Conservation (phyloP, 1,140 invertebrate species). For the Megathymus violae region DNA sequence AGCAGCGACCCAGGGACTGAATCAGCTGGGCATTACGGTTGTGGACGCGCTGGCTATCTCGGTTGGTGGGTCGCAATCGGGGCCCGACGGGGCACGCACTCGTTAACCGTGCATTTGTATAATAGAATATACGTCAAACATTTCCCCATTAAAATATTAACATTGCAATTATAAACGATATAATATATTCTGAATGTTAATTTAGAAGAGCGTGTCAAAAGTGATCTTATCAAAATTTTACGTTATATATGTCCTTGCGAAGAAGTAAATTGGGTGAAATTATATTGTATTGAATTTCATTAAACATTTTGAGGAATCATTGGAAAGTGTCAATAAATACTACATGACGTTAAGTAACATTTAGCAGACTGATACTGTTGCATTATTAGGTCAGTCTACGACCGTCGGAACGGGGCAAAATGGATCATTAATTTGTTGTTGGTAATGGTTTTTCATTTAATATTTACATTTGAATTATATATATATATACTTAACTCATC, state of each 20-base stretch:
- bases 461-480: too few species aligned
- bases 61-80: conserved; percentile 45
- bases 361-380: not conserved
- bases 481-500: too few species aligned
- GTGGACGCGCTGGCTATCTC: conserved; percentile 34
- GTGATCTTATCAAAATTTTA: too few species aligned
- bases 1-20: not conserved
- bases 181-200: too few species aligned
- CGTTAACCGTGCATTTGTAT: conserved; percentile 10
- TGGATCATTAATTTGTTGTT: not conserved
- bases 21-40: conserved; percentile 26
- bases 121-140: conserved; percentile 1
- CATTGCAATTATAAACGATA: too few species aligned
- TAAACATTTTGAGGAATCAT: too few species aligned
- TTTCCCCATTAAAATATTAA: not conserved
- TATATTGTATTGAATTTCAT: too few species aligned
- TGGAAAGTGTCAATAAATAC: not conserved
- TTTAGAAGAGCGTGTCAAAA: too few species aligned
- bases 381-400: not conserved
- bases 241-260: too few species aligned
- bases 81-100: conserved; percentile 28
- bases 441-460: not conserved
- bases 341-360: not conserved
- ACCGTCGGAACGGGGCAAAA: not conserved
- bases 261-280: too few species aligned